These are phyloP conservation scores for Euleptes europaea DNA, from an alignment of 2,113 vertebrate genomes.

Conservation along the genomic window DNA sequence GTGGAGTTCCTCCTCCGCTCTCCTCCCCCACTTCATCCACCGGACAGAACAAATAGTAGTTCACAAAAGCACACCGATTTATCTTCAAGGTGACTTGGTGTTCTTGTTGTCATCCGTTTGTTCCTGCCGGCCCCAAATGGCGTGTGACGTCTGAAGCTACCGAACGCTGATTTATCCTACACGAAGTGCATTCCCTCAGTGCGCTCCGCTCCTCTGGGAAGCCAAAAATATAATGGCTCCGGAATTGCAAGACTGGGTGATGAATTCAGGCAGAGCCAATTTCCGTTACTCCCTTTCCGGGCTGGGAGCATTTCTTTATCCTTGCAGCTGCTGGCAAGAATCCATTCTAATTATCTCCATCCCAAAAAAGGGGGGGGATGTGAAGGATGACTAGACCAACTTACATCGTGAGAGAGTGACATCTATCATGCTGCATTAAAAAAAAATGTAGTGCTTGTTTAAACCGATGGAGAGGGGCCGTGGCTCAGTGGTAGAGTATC, in stretches of 20 bases:
- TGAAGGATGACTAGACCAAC: constrained; percentile 56
- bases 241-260: constrained; percentile 20
- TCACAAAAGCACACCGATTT: no score
- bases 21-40: no score
- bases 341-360: constrained; percentile 60
- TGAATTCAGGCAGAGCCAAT: constrained; percentile 37
- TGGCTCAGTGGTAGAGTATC: no score
- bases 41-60: no score
- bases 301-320: constrained; percentile 53
- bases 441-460: background rate
- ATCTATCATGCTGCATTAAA: constrained; percentile 45
- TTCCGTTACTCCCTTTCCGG: constrained; percentile 45
- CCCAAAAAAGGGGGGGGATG: constrained; percentile 56
- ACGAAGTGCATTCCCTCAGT: background rate
- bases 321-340: constrained; percentile 64
- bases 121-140: background rate
- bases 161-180: background rate
- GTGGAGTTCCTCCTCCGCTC: no score
- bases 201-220: background rate
- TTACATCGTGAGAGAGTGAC: constrained; percentile 59
- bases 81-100: no score
- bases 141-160: no score
- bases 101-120: background rate
- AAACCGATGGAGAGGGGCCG: no score
- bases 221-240: constrained; percentile 14